Base-by-base conservation (phyloP, 2,113 vertebrate species). In the Caracal caracal region DNA sequence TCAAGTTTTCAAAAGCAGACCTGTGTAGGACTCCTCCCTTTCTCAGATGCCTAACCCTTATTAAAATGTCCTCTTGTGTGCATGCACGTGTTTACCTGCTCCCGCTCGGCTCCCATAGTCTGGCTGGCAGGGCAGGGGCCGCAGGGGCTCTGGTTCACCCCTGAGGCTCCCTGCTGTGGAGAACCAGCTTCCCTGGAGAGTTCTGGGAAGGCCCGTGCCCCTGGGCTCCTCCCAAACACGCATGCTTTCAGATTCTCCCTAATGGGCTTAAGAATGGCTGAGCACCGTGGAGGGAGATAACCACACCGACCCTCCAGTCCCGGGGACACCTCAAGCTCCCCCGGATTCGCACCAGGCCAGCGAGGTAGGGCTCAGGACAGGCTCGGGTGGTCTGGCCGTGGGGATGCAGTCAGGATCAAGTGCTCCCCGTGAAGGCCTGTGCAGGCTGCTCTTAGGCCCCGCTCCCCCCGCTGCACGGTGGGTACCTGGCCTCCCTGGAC, bases 381-480 rank as follows among this genome's bases (percentile, higher is more conserved):
- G 33, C 33, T 7, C 5, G 10, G 51, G 33, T 0, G 11, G 33
- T 2, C 40, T 16, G 0, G 19, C 49, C 22, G 33, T 22, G 71
- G 13, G 12, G 53, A 19, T n/a, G 9, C 56, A 12, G 10, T 43
- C 71, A 37, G 59, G 40, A 81, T 10, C 1, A 0, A 3, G 33
- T 0, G 15, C 47, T 8, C 43, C 19, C 28, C 10, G 0, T 0
- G 3, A 12, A 1, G 10, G 53, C 37, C 19, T 6, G 12, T 1
- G 4, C 17, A 5, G 19, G 24, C 68, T 68, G 30, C 26, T 56
- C 73, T 40, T 9, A 12, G 47, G n/a, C 70, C 56, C 53, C 12
- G 26, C 47, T 10, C 49, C 73, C 28, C 33, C 51, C 16, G 47
- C 65, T 30, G 37, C 16, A 53, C 4, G 17, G 33, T 15, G 26